Percentiles rank a stretch among this genome's conserved stretches.
These are phyloP conservation scores for Polypterus senegalus DNA, from an alignment of 2,113 vertebrate species.

Conservation along the genomic window DNA sequence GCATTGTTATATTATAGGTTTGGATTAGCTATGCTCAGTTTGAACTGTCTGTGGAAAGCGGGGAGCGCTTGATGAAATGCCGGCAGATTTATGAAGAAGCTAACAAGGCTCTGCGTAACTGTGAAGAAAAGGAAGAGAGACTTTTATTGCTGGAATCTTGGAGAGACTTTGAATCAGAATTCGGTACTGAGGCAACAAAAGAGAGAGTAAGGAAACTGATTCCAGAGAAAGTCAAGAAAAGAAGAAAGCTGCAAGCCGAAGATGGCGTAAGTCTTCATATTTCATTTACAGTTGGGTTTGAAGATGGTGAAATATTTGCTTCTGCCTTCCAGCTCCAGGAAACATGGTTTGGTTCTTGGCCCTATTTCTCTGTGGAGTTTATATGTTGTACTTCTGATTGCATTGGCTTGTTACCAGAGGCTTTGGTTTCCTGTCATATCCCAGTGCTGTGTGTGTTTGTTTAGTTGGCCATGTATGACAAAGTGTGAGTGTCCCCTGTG, in stretches of 20 bases:
- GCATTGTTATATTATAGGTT: slow-evolving; percentile 47
- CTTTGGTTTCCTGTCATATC: too few species aligned
- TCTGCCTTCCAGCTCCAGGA: too few species aligned
- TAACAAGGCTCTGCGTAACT: slow-evolving; percentile 79
- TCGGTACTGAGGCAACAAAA: slow-evolving; percentile 50
- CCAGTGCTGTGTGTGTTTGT: too few species aligned
- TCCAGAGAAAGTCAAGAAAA: slow-evolving; percentile 96
- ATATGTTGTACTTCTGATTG: too few species aligned
- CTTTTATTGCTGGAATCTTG: slow-evolving; percentile 93
- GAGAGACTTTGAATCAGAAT: slow-evolving; percentile 75
- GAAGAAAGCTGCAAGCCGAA: slow-evolving; percentile 87
- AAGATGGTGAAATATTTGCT: too few species aligned
- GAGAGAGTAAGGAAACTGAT: slow-evolving; percentile 80
- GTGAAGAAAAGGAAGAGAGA: slow-evolving; percentile 92
- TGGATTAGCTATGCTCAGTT: slow-evolving; percentile 96
- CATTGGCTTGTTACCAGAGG: too few species aligned
- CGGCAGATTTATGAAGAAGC: slow-evolving; percentile 86
- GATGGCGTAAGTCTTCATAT: slow-evolving; percentile 72
- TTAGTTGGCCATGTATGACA: too few species aligned
- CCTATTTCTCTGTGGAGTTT: too few species aligned
- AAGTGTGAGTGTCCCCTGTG: too few species aligned
- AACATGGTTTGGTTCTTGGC: too few species aligned
- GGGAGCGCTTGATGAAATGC: slow-evolving; percentile 57
- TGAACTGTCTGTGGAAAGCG: slow-evolving; percentile 67
- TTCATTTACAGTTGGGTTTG: not conserved